A percentile compares a stretch with the other conserved stretches of the same genome.
phyloP scores from a whole-genome alignment of 2,113 vertebrate species.

The Prinia subflava region DNA sequence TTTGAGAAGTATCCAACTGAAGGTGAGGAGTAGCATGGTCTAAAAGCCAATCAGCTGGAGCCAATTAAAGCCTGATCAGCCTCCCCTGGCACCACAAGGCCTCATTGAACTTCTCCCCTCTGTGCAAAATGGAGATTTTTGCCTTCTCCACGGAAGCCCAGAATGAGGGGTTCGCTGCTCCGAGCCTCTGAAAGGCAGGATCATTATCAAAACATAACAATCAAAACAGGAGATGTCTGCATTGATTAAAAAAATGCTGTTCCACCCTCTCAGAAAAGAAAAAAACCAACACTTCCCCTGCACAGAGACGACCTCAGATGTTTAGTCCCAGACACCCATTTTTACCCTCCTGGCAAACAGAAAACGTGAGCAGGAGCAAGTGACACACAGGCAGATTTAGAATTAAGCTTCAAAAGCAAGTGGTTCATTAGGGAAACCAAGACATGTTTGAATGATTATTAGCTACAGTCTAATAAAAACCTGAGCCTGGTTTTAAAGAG shows the following conservation, averaged over 20 bases:
- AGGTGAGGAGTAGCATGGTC: not conserved
- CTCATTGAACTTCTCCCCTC: slow-evolving; percentile 19
- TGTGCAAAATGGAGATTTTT: not conserved
- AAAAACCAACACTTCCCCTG: not conserved
- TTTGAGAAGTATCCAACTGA: not conserved
- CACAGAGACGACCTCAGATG: not conserved
- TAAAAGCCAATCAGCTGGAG: slow-evolving; percentile 19
- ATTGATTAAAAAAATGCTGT: slow-evolving; percentile 13
- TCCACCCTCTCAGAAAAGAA: not conserved
- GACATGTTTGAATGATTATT: not conserved
- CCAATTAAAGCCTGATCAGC: slow-evolving; percentile 7
- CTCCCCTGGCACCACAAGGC: not conserved
- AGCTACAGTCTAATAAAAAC: not conserved
- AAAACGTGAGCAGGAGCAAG: not conserved
- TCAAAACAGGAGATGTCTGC: not conserved
- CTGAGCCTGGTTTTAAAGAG: not conserved
- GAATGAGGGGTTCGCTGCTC: not conserved
- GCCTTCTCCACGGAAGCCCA: not conserved
- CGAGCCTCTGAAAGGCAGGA: not conserved
- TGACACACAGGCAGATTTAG: not conserved
- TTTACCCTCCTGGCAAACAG: not conserved
- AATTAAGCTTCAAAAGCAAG: slow-evolving; percentile 24
- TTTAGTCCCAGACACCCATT: not conserved
- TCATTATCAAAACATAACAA: not conserved
- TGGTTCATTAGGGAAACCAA: not conserved